Conservation (phyloP, 23 tunicate genomes). For the Pegea sp. region DNA sequence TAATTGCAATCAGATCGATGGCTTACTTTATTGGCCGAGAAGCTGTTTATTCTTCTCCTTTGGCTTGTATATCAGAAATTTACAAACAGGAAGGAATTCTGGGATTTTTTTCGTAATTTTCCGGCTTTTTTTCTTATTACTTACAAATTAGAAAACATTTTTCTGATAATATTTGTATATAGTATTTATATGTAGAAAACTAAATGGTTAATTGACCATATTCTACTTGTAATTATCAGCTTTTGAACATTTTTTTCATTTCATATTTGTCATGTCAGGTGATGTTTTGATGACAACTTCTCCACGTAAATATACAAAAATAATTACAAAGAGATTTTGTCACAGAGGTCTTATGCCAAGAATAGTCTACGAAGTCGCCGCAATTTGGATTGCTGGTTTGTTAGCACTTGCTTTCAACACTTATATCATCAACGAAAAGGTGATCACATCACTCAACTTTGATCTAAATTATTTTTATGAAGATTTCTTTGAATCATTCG, state of each 20-base stretch:
- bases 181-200: neutral
- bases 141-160: neutral
- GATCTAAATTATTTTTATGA: too few relatives aligned
- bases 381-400: constrained; percentile 43
- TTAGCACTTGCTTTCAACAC: constrained; percentile 42
- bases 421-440: constrained; percentile 35
- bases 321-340: too few relatives aligned
- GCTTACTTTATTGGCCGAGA: constrained; percentile 73
- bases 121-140: constrained; percentile 9
- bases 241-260: too few relatives aligned
- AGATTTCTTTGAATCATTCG: too few relatives aligned
- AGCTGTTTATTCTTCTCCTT: constrained; percentile 10
- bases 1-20: constrained; percentile 67
- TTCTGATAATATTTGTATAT: neutral
- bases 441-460: too few relatives aligned
- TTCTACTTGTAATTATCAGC: too few relatives aligned
- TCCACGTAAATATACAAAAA: too few relatives aligned
- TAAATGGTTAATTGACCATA: too few relatives aligned
- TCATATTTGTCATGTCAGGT: too few relatives aligned
- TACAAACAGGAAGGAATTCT: constrained; percentile 55
- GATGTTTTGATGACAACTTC: too few relatives aligned
- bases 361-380: constrained; percentile 28
- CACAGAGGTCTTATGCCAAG: constrained; percentile 59
- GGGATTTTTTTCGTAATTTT: constrained; percentile 79
- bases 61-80: constrained; percentile 20